Evolutionary conservation across 1,140 invertebrate species (phyloP), one percentile per base, ranked within the genome.

Genomic region (Laodelphax striatellus): DNA sequence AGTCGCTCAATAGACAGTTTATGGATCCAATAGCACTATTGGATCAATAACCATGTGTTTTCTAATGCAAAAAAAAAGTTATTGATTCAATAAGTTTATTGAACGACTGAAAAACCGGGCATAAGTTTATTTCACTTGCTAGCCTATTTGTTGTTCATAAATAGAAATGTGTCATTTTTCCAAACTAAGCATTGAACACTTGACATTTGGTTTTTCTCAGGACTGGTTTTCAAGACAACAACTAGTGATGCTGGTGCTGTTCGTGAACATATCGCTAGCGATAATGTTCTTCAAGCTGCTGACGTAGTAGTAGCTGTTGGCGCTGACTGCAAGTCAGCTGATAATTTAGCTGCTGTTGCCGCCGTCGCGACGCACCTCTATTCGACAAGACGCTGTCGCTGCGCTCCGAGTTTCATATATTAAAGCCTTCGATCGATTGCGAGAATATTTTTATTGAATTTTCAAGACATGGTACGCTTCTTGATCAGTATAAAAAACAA

Each of bases 211-310:
- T 66, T 64, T 68, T 54, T 84, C 84, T 13, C 81, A 98, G 94
- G 94, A 97, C 80, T 98, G 94, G 93, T 93, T 97, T 75, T 93
- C 92, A 69, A 84, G 93, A 70, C 92, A 97, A 77, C 92, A 96
- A 78, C 82, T 98, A 70, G 87, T 97, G 72, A 88, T 98, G 77
- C 79, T 97, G 71, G 91, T 98, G 64, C 84, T 97, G 65, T 90
- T 97, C 76, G 85, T 97, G 76, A 98, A 97, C 80, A 86, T 97
- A 74, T 92, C 91, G 66, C 79, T 98, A 81, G 94, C 92, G 70
- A 87, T 95, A 75, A 91, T 97, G 85, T 97, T 97, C 79, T 92
- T 95, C 81, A 96, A 97, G 76, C 80, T 97, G 76, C 80, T 96
- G 65, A 93, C 92, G 84, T 94, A 90, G 86, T 68, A 66, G 55